These are phyloP conservation scores for Danionella dracula DNA, from an alignment of 2,797 vertebrate genomes.

Conservation along the genomic window DNA sequence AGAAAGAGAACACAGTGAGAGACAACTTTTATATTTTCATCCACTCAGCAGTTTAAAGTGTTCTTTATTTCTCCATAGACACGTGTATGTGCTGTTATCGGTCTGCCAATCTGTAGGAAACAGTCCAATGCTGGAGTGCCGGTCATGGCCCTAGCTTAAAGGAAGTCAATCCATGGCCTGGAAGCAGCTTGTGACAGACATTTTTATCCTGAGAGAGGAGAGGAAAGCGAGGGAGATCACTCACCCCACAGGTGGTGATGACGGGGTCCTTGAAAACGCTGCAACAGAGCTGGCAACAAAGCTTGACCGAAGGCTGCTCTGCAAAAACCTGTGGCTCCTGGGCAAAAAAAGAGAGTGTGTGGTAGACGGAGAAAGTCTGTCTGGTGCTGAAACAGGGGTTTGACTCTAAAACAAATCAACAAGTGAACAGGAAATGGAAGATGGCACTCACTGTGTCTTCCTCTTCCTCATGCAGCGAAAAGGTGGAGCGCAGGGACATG, in stretches of 20 bases:
- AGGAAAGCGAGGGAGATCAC: constrained; percentile 38
- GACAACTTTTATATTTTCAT: not conserved
- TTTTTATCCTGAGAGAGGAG: not conserved
- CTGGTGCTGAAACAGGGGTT: not conserved
- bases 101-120: not conserved
- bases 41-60: constrained; percentile 2
- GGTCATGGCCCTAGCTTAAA: not conserved
- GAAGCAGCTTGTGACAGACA: constrained; percentile 12
- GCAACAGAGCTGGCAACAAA: constrained; percentile 96
- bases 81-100: not conserved
- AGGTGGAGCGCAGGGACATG: constrained; percentile 96
- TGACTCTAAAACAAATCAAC: not conserved
- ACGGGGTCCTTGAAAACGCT: constrained; percentile 96
- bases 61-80: constrained; percentile 7
- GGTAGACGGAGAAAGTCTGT: not conserved
- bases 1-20: not conserved
- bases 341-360: not conserved
- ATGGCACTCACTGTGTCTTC: constrained; percentile 85
- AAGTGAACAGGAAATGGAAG: too few species aligned
- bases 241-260: constrained; percentile 98
- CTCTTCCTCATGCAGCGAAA: constrained; percentile 96
- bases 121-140: constrained; percentile 8
- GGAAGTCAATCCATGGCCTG: constrained; percentile 28
- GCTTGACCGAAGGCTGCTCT: constrained; percentile 92
- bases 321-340: constrained; percentile 96